These are phyloP conservation scores for Morus bassanus DNA, from an alignment of 2,797 vertebrate genomes.

Conservation along the genomic window DNA sequence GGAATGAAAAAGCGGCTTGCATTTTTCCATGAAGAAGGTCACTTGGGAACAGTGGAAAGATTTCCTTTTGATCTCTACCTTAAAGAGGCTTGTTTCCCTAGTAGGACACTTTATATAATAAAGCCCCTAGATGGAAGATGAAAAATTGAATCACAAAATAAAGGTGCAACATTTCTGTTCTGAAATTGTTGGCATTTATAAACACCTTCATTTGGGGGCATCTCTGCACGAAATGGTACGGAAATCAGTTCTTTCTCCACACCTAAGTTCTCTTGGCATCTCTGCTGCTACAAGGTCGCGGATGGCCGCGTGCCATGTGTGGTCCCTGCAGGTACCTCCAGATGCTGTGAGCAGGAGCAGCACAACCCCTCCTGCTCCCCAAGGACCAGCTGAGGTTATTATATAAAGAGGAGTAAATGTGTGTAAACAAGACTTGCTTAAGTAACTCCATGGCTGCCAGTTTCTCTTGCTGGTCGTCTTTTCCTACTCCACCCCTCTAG, in stretches of 20 bases:
- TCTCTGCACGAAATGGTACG: not conserved
- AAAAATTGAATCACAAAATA: not conserved
- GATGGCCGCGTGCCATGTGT: accelerated
- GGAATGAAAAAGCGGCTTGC: conserved; percentile 15
- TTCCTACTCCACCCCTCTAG: not conserved
- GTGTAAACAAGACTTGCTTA: conserved; percentile 47
- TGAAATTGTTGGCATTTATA: not conserved
- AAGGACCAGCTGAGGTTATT: not conserved
- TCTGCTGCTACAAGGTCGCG: not conserved
- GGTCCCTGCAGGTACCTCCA: not conserved
- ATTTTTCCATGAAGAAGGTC: not conserved
- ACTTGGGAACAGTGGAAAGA: not conserved
- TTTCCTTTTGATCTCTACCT: conserved; percentile 22
- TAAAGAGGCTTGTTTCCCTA: not conserved
- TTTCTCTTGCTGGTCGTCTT: not conserved
- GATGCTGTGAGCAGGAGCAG: not conserved
- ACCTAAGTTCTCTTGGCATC: not conserved
- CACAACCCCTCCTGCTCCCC: not conserved
- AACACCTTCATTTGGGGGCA: not conserved
- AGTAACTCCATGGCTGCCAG: conserved; percentile 1
- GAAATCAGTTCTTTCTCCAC: not conserved
- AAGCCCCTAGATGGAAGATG: not conserved
- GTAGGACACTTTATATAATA: not conserved
- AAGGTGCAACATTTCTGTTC: not conserved
- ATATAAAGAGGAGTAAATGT: conserved; percentile 21